Base-by-base conservation (phyloP, 2,888 invertebrate species). In the Trimorus sp. region DNA sequence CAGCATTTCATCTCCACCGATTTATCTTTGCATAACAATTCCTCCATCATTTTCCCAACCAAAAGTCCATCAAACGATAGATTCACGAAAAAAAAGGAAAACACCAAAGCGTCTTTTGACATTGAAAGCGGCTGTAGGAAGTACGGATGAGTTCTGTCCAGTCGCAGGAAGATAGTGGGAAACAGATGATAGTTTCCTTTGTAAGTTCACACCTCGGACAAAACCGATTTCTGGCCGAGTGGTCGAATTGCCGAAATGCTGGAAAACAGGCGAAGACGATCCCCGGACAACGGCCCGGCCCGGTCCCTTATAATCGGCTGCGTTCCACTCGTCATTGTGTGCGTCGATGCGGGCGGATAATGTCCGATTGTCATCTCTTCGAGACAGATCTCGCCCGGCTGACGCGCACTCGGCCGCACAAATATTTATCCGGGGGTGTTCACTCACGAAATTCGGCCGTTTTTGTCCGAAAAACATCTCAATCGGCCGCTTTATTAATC, bases 121-220 rank as follows among this genome's bases (percentile, higher is more conserved):
- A 26, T 26, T 26, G 26, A 26, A 0, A 54, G 12, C 15, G 49
- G 37, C 51, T 70, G 7, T 12, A 69, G 56, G 49, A 71, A 59
- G 51, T 45, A 14, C 42, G 70, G 73, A 85, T 87, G 86, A 88
- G 86, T 87, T 53, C 12, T 26, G 75, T 84, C 86, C 86, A 86
- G 77, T 79, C 85, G 83, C 86, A 88, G 84, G 84, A 86, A 83
- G 85, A 73, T 71, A 75, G 82, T 83, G 89, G 86, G 89, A 88
- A 89, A 90, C 87, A 86, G 78, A 87, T 86, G 89, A 89, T 89
- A 89, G 87, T 84, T 83, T 86, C 85, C 82, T 89, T 91, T 91
- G 91, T 90, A 90, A 89, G 85, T 88, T 91, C 90, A 89, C 91
- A 91, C 91, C 90, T 91, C 77, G 84, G 74, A 89, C 88, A 89